These are phyloP conservation scores for Clostera curtula DNA, from an alignment of 2,888 invertebrate genomes.

Conservation along the genomic window DNA sequence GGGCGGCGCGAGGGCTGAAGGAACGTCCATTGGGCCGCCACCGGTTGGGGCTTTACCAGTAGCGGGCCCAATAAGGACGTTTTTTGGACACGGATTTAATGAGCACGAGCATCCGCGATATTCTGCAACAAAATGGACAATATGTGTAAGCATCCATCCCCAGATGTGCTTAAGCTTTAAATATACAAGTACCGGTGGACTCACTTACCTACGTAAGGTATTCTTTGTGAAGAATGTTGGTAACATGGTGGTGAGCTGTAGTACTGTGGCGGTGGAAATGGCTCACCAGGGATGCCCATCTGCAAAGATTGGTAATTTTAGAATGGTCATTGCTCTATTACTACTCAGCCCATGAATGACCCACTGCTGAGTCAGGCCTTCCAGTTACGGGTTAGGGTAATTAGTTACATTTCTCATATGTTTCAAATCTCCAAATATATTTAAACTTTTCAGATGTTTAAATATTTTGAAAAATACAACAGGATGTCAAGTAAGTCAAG, in stretches of 20 bases:
- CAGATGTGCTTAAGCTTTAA: not conserved
- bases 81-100: conserved; percentile 97
- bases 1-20: conserved; percentile 58
- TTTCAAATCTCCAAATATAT: too few relatives aligned
- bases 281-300: conserved; percentile 63
- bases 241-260: conserved; percentile 67
- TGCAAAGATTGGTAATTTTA: conserved; percentile 24
- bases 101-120: conserved; percentile 87
- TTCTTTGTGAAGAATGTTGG: conserved; percentile 76
- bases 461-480: too few relatives aligned
- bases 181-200: not conserved
- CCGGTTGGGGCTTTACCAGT: conserved; percentile 94
- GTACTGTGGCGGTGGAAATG: conserved; percentile 67
- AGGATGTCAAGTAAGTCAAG: too few relatives aligned
- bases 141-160: not conserved
- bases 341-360: too few relatives aligned
- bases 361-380: too few relatives aligned
- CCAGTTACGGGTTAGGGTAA: too few relatives aligned
- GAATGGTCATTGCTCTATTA: conserved; percentile 4
- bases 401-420: too few relatives aligned
- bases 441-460: too few relatives aligned
- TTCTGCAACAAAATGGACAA: conserved; percentile 38
- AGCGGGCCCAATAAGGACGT: conserved; percentile 98
- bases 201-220: conserved; percentile 78
- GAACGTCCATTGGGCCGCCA: conserved; percentile 71